These are phyloP conservation scores for Hirtodrosophila histrioides DNA, from an alignment of 2,888 invertebrate genomes.

Conservation along the genomic window DNA sequence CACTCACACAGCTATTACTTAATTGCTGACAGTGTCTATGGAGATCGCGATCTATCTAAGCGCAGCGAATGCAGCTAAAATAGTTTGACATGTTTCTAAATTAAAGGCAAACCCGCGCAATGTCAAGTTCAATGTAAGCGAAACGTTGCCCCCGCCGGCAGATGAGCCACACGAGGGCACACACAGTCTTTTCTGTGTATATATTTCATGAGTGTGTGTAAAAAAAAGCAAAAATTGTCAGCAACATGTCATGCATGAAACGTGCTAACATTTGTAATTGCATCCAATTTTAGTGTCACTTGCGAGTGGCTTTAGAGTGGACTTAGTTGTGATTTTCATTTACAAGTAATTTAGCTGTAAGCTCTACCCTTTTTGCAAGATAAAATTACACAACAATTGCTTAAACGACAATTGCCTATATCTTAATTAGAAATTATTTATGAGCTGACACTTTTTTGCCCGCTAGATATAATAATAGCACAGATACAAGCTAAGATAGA, in stretches of 20 bases:
- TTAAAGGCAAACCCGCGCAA: conserved; percentile 64
- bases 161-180: conserved; percentile 30
- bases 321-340: conserved; percentile 56
- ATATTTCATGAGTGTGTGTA: conserved; percentile 7
- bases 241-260: conserved; percentile 56
- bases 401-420: conserved; percentile 17
- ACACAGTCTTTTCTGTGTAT: neutral
- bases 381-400: conserved; percentile 13
- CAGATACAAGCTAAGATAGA: neutral
- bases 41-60: conserved; percentile 35
- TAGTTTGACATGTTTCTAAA: conserved; percentile 71
- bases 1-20: conserved; percentile 53
- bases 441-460: conserved; percentile 49
- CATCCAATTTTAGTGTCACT: conserved; percentile 74
- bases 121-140: conserved; percentile 80
- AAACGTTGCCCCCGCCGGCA: conserved; percentile 48
- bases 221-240: conserved; percentile 13
- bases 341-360: conserved; percentile 29
- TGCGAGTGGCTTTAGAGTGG: conserved; percentile 45
- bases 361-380: conserved; percentile 39
- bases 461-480: conserved; percentile 20
- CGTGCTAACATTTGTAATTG: conserved; percentile 72
- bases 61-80: conserved; percentile 52
- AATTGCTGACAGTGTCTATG: conserved; percentile 64
- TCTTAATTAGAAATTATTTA: conserved; percentile 62